Base-by-base conservation (phyloP, 1,140 invertebrate species). In the Coptotermes formosanus region DNA sequence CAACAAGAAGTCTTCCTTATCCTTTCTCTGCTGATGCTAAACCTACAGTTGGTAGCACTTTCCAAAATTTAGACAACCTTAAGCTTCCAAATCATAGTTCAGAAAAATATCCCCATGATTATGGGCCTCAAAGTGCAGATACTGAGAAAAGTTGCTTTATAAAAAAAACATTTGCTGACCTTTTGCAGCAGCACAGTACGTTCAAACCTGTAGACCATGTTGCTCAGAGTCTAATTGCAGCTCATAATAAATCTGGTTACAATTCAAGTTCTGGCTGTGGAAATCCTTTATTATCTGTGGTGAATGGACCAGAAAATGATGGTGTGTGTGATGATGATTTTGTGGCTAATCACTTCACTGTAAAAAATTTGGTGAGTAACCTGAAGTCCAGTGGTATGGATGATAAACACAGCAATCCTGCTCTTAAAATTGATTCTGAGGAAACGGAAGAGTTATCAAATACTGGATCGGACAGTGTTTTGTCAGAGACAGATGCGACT, bases 41-140 rank as follows among this genome's bases (percentile, higher is more conserved):
- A 32, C 43, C 25, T 11, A 30, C 45, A 38, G 43, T 84, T 25
- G 83, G 59, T 25, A 84, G 23, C 83, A 23, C 55, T 23, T 64
- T 84, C 45, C 83, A 84, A 11, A 45, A 32, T 55, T 32, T 55
- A 30, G 83, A 84, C 83, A 84, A 75, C 30, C 64, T 30, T 75
- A 75, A 25, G 8, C 64, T 75, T n/a, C 64, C n/a, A 75, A 75
- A 9, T 75, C 30, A 75, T 30, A n/a, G 64, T 30, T 2, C 48
- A 84, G 52, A 52, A 55, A 84, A 84, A 25, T 55, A 64, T 45
- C 48, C 30, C 55, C 83, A 45, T 32, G 83, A 75, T 21, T 19
- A 55, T 19, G 6, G 83, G 11, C 7, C 55, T 84, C 83, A 84
- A n/a, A 84, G 23, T 64, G 0, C 45, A 45, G 83, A 55, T 38